Evolutionary conservation across 2,797 vertebrate species (phyloP).

Genomic region (Schizopygopsis malacanthus): DNA sequence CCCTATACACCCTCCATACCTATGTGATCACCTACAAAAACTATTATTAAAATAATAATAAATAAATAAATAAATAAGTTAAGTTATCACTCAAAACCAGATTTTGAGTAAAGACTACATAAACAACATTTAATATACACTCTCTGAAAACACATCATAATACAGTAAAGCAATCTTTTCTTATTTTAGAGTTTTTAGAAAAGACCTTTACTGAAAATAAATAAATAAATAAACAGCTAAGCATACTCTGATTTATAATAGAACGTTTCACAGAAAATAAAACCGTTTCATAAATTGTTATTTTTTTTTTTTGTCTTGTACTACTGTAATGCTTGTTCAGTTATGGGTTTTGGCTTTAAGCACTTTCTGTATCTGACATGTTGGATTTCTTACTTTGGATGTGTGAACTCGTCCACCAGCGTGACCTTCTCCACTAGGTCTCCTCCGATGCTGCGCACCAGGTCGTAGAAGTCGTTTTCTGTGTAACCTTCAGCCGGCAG

Average conservation of each 20-base stretch:
- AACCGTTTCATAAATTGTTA: not conserved
- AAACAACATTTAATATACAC: not conserved
- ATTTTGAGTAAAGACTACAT: not conserved
- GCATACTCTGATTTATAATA: not conserved
- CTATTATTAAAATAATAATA: not conserved
- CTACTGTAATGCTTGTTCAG: not conserved
- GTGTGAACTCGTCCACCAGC: conserved; percentile 87
- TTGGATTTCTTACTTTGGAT: conserved; percentile 86
- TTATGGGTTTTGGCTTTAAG: not conserved
- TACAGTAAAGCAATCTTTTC: not conserved
- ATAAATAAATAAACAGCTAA: not conserved
- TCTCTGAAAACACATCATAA: not conserved
- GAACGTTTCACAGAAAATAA: not conserved
- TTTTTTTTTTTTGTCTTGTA: not conserved
- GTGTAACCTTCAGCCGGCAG: conserved; percentile 83
- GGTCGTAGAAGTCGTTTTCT: conserved; percentile 92
- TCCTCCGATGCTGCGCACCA: conserved; percentile 87
- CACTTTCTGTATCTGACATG: not conserved
- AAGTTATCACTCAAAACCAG: not conserved
- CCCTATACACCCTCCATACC: not conserved
- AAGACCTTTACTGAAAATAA: not conserved
- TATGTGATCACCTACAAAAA: not conserved
- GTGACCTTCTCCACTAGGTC: conserved; percentile 91
- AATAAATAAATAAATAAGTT: not conserved
- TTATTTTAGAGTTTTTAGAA: not conserved